phyloP scores from a whole-genome alignment of 2,888 invertebrate species.

The Gortyna flavago region DNA sequence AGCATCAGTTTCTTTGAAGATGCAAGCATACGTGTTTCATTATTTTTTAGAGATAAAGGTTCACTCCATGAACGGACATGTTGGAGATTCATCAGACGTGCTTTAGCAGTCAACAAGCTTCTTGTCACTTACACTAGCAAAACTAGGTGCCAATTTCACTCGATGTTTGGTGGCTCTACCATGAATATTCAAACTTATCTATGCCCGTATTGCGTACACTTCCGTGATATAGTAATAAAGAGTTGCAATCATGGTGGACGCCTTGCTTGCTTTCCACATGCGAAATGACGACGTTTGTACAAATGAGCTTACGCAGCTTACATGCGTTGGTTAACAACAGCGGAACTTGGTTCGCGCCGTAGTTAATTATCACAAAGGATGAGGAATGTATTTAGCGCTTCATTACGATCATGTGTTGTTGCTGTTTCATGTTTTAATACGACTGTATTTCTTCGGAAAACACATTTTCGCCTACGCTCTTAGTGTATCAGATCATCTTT shows the following conservation, averaged over 20 bases:
- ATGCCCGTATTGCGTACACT: constrained; percentile 2
- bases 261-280: constrained; percentile 71
- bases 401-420: constrained; percentile 79
- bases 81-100: constrained; percentile 78
- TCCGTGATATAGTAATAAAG: constrained; percentile 4
- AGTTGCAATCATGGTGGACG: constrained; percentile 66
- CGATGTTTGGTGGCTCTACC: constrained; percentile 56
- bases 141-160: constrained; percentile 59
- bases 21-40: constrained; percentile 47
- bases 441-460: constrained; percentile 65
- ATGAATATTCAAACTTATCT: constrained; percentile 30
- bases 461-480: constrained; percentile 71
- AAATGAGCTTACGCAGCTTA: constrained; percentile 76
- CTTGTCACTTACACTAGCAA: constrained; percentile 70
- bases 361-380: constrained; percentile 81
- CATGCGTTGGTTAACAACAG: constrained; percentile 76
- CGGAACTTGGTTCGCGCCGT: constrained; percentile 73
- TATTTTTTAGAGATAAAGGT: constrained; percentile 66
- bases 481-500: constrained; percentile 67
- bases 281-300: constrained; percentile 50
- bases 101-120: constrained; percentile 78
- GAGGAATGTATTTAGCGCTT: constrained; percentile 84
- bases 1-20: constrained; percentile 43
- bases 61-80: constrained; percentile 80
- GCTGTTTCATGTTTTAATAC: constrained; percentile 77